Evolutionary conservation across 2,797 vertebrate species (phyloP).

Genomic region (Catamblyrhynchus diadema): DNA sequence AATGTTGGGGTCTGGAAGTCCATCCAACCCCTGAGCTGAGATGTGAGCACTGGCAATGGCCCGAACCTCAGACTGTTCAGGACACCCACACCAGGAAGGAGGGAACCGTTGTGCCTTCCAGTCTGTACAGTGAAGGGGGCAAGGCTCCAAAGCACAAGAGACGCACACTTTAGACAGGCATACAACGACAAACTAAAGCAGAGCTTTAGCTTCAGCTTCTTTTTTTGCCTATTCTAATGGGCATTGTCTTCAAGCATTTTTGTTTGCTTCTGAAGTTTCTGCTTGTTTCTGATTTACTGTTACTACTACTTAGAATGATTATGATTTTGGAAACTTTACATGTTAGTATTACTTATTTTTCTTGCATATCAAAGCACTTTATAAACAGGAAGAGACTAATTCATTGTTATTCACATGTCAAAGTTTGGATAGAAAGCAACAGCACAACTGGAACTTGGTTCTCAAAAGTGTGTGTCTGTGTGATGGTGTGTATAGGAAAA

Average conservation of each 20-base stretch:
- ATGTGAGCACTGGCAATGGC: rapidly evolving
- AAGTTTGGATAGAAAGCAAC: not conserved
- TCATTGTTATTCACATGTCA: rapidly evolving
- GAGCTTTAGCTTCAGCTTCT: not conserved
- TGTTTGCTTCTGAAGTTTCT: not conserved
- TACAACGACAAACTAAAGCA: not conserved
- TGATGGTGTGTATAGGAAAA: not conserved
- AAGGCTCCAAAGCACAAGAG: not conserved
- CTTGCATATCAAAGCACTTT: not conserved
- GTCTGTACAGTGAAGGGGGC: not conserved
- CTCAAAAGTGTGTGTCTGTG: not conserved
- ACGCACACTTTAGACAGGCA: not conserved
- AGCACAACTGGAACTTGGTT: not conserved
- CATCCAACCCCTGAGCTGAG: not conserved
- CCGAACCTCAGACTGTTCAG: not conserved
- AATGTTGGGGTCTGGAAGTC: not conserved
- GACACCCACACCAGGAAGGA: not conserved
- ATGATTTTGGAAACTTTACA: not conserved
- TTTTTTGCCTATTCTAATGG: not conserved
- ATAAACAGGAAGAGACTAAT: not conserved
- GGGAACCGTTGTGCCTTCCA: not conserved
- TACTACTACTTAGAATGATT: not conserved
- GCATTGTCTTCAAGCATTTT: not conserved
- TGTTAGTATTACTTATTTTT: not conserved
- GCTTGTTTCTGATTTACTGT: not conserved